Base-by-base conservation (phyloP, 2,113 vertebrate species). In the Speoplatyrhinus poulsoni region DNA sequence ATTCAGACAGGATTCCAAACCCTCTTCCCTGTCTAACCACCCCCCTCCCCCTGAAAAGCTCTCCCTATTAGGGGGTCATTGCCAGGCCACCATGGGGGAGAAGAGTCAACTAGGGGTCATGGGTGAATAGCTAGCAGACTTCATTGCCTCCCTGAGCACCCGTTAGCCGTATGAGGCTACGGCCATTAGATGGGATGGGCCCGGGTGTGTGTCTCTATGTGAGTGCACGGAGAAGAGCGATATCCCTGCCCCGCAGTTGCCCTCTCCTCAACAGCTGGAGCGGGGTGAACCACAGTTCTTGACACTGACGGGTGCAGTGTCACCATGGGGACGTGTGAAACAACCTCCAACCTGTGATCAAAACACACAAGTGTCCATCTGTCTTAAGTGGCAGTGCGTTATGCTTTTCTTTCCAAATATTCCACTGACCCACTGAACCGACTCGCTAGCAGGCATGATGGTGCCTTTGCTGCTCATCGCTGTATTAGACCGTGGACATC, bases 21-120 rank as follows among this genome's bases (percentile, higher is more conserved):
- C 77, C 81, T 81, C 77, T 87, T 82, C 55, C 82, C 69, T 73
- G 72, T 65, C 74, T 70, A 69, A 52, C 32, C 73, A 54, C 49
- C 75, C 82, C 81, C 67, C 67, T 82, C 55, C 58, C 10, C 26
- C 71, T 2, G 26, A 26, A 26, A 63, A 64, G 58, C 76, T 80
- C 79, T 52, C 80, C 82, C 79, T 87, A 89, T 89, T 88, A 78
- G 88, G 77, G 90, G 91, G 82, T 88, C 92, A 93, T 87, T 90
- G 89, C 85, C 87, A 85, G 93, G 92, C 90, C 92, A 93, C 60
- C 63, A 75, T 47, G 82, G 89, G 89, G 91, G 84, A 87, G 88
- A 0, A 69, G 84, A 92, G 91, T 94, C 92, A 94, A 83, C 88
- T 67, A 81, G 73, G 82, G 93, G 93, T 91, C 93, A 93, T 60